These are phyloP conservation scores for Nymphalis io DNA, from an alignment of 1,140 invertebrate genomes.

Conservation along the genomic window DNA sequence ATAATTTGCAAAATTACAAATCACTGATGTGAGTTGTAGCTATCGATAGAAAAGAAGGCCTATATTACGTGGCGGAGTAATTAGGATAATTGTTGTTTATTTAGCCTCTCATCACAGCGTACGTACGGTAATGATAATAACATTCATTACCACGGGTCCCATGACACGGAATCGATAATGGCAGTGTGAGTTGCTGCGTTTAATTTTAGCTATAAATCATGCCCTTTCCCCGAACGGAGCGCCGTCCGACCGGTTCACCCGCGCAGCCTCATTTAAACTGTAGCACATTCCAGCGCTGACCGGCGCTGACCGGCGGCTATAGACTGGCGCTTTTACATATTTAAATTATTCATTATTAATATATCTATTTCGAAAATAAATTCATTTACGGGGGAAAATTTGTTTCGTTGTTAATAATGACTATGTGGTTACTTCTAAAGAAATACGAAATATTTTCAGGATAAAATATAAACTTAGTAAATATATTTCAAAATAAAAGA, in stretches of 20 bases:
- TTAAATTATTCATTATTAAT: neutral
- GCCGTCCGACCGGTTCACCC: conserved; percentile 65
- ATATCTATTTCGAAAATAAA: neutral
- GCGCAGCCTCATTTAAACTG: conserved; percentile 79
- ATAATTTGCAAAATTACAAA: no score
- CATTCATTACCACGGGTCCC: conserved; percentile 27
- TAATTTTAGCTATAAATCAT: conserved; percentile 77
- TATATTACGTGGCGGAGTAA: no score
- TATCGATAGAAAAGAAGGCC: no score
- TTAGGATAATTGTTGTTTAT: neutral
- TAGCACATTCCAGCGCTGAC: conserved; percentile 71
- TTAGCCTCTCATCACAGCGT: neutral
- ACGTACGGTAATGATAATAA: conserved; percentile 23
- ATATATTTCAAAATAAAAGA: no score
- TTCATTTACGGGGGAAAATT: no score
- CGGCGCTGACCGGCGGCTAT: conserved; percentile 29
- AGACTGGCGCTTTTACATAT: conserved; percentile 16
- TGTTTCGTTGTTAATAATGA: no score
- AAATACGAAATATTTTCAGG: no score
- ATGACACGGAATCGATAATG: conserved; percentile 48
- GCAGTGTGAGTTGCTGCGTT: conserved; percentile 48
- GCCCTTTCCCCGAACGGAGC: conserved; percentile 74
- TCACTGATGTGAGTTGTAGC: no score
- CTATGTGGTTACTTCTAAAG: no score
- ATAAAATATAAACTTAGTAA: no score